These are phyloP conservation scores for Masticophis lateralis DNA, from an alignment of 2,797 vertebrate species.

Conservation along the genomic window DNA sequence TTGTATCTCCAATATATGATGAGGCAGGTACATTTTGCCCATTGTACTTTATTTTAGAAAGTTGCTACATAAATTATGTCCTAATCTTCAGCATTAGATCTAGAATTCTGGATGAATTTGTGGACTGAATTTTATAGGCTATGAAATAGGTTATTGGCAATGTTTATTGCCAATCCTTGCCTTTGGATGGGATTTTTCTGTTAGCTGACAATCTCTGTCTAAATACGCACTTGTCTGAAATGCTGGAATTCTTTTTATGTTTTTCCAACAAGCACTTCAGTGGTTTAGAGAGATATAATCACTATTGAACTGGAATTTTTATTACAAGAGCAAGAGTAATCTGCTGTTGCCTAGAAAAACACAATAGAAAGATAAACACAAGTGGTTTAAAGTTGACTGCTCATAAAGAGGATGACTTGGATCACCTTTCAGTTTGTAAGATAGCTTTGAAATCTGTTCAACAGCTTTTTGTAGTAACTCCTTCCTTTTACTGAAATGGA, in stretches of 20 bases:
- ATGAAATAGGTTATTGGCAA: background rate
- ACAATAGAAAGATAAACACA: slow-evolving; percentile 60
- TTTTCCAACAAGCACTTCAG: slow-evolving; percentile 56
- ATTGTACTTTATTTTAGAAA: background rate
- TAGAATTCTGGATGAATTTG: background rate
- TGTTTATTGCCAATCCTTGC: background rate
- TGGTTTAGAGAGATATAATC: slow-evolving; percentile 68
- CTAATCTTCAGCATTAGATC: background rate
- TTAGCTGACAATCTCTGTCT: slow-evolving; percentile 56
- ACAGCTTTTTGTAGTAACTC: slow-evolving; percentile 39
- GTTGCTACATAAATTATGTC: background rate
- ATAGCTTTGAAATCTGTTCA: slow-evolving; percentile 57
- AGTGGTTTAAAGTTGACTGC: slow-evolving; percentile 61
- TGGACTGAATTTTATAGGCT: background rate
- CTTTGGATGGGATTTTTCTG: slow-evolving; percentile 41
- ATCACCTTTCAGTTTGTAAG: slow-evolving; percentile 60
- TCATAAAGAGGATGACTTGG: slow-evolving; percentile 58
- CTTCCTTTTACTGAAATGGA: slow-evolving; percentile 56
- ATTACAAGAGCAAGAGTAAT: slow-evolving; percentile 69
- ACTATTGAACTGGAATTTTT: slow-evolving; percentile 69
- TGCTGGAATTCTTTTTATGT: slow-evolving; percentile 71
- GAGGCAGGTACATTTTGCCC: background rate
- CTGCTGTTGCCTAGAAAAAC: slow-evolving; percentile 64
- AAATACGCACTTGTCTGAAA: slow-evolving; percentile 59
- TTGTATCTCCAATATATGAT: background rate